Conservation (phyloP, 1,140 invertebrate genomes). For the Bombus sylvicola region DNA sequence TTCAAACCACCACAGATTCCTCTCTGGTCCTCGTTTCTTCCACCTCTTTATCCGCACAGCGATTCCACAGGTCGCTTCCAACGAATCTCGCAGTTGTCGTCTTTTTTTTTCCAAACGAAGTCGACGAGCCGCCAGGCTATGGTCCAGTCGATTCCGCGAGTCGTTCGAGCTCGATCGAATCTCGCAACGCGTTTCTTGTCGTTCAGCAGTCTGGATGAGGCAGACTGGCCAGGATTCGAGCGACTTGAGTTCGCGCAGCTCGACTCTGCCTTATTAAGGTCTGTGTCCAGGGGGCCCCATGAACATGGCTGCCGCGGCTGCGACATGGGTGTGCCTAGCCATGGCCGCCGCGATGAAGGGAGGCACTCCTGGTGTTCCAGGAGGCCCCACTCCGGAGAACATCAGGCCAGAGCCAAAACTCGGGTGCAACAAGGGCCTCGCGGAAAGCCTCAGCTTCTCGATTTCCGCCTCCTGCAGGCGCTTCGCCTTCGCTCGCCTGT, state of each 20-base stretch:
- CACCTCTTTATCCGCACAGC: no score
- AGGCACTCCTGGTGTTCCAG: slow-evolving; percentile 79
- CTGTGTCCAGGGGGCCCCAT: slow-evolving; percentile 81
- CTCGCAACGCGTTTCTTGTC: neutral
- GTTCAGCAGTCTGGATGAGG: neutral
- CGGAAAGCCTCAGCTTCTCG: slow-evolving; percentile 93
- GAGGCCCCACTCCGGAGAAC: slow-evolving; percentile 81
- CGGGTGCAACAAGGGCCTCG: slow-evolving; percentile 80
- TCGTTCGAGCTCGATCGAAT: neutral
- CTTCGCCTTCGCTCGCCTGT: slow-evolving; percentile 96
- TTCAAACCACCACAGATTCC: neutral
- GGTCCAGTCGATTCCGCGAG: neutral
- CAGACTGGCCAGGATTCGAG: slow-evolving; percentile 24
- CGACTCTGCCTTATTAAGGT: slow-evolving; percentile 72
- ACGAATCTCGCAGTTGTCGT: neutral
- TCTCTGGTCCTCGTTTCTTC: neutral
- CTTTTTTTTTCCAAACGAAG: neutral
- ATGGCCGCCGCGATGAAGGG: slow-evolving; percentile 82
- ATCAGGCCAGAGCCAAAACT: slow-evolving; percentile 81
- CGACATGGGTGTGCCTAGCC: slow-evolving; percentile 81
- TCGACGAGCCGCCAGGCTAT: neutral
- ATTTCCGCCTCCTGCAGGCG: slow-evolving; percentile 97
- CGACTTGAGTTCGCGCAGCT: slow-evolving; percentile 43
- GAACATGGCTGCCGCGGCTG: slow-evolving; percentile 82
- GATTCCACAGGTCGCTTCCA: neutral